Percentiles rank a stretch among this genome's conserved stretches.
Evolutionary conservation across 2,888 invertebrate genomes (phyloP).

Genomic region (Yponomeuta malinellus): DNA sequence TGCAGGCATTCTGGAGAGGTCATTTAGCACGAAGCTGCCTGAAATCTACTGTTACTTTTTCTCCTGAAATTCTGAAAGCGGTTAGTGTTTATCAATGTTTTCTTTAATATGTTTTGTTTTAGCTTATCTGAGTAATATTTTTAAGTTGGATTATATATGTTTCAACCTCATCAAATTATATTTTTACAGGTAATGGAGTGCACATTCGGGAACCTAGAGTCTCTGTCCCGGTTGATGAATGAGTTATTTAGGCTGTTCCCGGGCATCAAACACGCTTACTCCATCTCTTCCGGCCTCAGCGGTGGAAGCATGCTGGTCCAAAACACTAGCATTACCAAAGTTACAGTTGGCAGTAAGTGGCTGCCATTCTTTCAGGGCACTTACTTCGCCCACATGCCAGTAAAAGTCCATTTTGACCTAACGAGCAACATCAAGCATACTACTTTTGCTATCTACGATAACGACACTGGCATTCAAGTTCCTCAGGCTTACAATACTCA

Average conservation of each 20-base stretch:
- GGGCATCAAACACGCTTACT: slow-evolving; percentile 48
- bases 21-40: slow-evolving; percentile 50
- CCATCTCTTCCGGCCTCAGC: slow-evolving; percentile 51
- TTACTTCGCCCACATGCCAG: slow-evolving; percentile 50
- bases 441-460: slow-evolving; percentile 48
- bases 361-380: slow-evolving; percentile 60
- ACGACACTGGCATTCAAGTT: slow-evolving; percentile 45
- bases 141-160: neutral
- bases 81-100: slow-evolving; percentile 34
- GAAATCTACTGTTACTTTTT: slow-evolving; percentile 25
- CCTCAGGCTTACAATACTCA: slow-evolving; percentile 51
- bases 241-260: slow-evolving; percentile 59
- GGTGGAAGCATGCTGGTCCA: slow-evolving; percentile 47
- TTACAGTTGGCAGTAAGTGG: slow-evolving; percentile 52
- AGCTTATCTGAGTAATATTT: neutral
- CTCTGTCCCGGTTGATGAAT: slow-evolving; percentile 53
- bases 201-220: slow-evolving; percentile 51
- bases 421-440: slow-evolving; percentile 35
- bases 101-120: neutral
- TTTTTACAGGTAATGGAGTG: slow-evolving; percentile 49
- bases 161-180: neutral
- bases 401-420: slow-evolving; percentile 58
- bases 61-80: slow-evolving; percentile 43
- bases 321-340: slow-evolving; percentile 32
- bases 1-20: slow-evolving; percentile 62